Evolutionary conservation across 2,888 invertebrate genomes (phyloP).

Genomic region (Diabrotica balteata): DNA sequence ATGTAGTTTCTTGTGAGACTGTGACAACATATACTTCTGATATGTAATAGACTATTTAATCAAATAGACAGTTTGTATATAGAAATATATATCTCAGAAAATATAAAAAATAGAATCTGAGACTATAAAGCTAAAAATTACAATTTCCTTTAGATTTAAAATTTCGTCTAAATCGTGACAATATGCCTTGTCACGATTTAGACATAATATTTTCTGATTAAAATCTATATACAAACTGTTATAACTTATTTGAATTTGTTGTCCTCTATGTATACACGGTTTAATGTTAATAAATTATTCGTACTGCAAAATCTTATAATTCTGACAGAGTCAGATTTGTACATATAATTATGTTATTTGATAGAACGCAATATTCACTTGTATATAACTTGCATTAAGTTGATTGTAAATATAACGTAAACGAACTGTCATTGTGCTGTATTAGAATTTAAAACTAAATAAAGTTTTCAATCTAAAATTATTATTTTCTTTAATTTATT

Average conservation of each 20-base stretch:
- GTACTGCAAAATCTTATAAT: slow-evolving; percentile 15
- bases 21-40: slow-evolving; percentile 19
- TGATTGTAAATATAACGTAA: slow-evolving; percentile 28
- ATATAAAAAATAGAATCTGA: too few relatives aligned
- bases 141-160: too few relatives aligned
- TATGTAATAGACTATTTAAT: too few relatives aligned
- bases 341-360: slow-evolving; percentile 17
- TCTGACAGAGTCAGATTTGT: slow-evolving; percentile 11
- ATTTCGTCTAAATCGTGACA: too few relatives aligned
- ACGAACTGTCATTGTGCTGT: slow-evolving; percentile 22
- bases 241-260: neutral
- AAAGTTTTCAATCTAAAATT: neutral
- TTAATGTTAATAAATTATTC: slow-evolving; percentile 23
- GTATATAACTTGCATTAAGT: slow-evolving; percentile 26
- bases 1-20: slow-evolving; percentile 25
- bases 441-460: slow-evolving; percentile 19
- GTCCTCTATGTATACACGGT: neutral
- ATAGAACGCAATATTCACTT: slow-evolving; percentile 16
- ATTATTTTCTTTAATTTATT: neutral
- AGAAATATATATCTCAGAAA: too few relatives aligned
- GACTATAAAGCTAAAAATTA: too few relatives aligned
- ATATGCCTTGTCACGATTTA: too few relatives aligned
- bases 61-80: too few relatives aligned
- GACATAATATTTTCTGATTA: too few relatives aligned
- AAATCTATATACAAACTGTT: too few relatives aligned